These are phyloP conservation scores for Achroia grisella DNA, from an alignment of 1,140 invertebrate genomes.

Conservation along the genomic window DNA sequence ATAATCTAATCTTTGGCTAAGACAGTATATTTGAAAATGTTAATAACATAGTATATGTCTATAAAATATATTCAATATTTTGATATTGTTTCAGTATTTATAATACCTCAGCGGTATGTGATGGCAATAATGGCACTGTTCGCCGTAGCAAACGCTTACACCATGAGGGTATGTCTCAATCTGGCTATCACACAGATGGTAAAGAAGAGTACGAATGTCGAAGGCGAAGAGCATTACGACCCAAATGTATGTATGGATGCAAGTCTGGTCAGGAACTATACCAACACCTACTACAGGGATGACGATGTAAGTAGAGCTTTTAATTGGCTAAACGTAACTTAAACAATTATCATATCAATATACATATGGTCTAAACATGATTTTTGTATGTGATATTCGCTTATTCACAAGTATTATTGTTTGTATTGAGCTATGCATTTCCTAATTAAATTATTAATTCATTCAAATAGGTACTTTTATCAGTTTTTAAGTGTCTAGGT, in stretches of 20 bases:
- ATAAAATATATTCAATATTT: constrained; percentile 21
- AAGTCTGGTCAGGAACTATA: constrained; percentile 20
- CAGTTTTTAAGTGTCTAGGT: too few species aligned
- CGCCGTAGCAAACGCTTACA: constrained; percentile 79
- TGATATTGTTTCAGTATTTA: constrained; percentile 48
- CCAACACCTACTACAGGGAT: background rate
- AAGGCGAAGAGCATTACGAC: constrained; percentile 43
- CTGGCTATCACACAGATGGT: constrained; percentile 85
- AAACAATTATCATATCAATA: too few species aligned
- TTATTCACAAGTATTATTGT: too few species aligned
- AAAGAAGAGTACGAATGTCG: constrained; percentile 24
- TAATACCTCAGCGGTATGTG: constrained; percentile 68
- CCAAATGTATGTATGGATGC: constrained; percentile 41
- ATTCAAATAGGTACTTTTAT: too few species aligned
- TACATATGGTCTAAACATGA: too few species aligned
- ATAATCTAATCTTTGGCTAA: background rate
- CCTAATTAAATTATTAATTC: too few species aligned
- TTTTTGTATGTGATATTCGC: too few species aligned
- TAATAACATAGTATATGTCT: background rate
- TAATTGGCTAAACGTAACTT: too few species aligned
- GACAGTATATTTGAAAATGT: background rate
- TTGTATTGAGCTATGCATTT: too few species aligned
- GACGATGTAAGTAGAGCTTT: constrained; percentile 4
- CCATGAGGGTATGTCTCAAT: constrained; percentile 81
- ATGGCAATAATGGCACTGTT: constrained; percentile 78